Conservation (phyloP, 1,140 invertebrate species). For the Tetramorium alpestre region DNA sequence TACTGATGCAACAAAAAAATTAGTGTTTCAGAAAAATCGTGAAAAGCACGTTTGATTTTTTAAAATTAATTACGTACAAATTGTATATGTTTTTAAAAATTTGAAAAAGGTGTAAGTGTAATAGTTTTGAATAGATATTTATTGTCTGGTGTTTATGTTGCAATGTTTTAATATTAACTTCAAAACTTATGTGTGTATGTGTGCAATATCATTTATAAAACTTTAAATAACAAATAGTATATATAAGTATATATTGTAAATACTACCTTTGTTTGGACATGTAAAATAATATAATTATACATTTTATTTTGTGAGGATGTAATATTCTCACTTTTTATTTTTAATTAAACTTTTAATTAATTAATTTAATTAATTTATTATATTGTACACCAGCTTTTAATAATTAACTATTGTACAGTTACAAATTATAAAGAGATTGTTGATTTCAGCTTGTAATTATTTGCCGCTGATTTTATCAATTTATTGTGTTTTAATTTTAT, state of each 20-base stretch:
- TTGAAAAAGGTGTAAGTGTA: background rate
- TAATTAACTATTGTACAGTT: constrained; percentile 11
- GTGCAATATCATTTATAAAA: background rate
- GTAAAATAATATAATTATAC: background rate
- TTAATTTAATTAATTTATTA: background rate
- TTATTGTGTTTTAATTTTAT: background rate
- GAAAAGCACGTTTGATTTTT: background rate
- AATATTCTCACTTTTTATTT: background rate
- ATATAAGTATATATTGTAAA: background rate
- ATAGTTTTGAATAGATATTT: background rate
- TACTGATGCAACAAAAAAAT: background rate
- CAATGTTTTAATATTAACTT: constrained; percentile 1
- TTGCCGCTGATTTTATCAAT: constrained; percentile 13
- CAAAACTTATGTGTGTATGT: background rate
- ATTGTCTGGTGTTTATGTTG: background rate
- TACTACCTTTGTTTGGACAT: background rate
- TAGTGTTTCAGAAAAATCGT: background rate
- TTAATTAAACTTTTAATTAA: constrained; percentile 31
- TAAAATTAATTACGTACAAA: background rate
- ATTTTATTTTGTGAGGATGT: background rate
- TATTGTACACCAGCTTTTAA: background rate
- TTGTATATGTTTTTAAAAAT: background rate
- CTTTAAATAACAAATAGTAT: background rate
- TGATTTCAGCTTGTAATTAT: background rate
- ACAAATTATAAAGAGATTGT: constrained; percentile 2